Evolutionary conservation across 2,113 vertebrate genomes (phyloP).

Genomic region (Trichomycterus rosablanca): DNA sequence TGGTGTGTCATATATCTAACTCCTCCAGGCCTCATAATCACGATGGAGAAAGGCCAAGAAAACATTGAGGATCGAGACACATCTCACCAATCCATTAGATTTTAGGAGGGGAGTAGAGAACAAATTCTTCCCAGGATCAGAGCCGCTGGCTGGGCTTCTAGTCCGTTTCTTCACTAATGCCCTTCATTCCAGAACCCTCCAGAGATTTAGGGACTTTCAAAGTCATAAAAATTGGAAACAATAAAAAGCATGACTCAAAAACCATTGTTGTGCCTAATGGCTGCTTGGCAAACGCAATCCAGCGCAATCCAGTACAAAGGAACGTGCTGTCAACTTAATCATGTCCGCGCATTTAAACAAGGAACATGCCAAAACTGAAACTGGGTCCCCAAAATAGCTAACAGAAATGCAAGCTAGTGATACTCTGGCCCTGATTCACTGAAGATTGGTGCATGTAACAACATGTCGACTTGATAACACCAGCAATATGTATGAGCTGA

Average conservation of each 20-base stretch:
- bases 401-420: constrained; percentile 8
- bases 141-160: constrained; percentile 19
- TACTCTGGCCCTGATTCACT: too few species aligned
- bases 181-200: constrained; percentile 37
- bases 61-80: background rate
- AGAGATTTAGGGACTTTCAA: constrained; percentile 38
- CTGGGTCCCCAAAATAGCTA: constrained; percentile 10
- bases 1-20: too few species aligned
- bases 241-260: constrained; percentile 40
- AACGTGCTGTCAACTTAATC: constrained; percentile 38
- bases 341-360: constrained; percentile 33
- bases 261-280: constrained; percentile 30
- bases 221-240: constrained; percentile 43
- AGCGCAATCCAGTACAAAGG: constrained; percentile 39
- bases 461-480: too few species aligned
- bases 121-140: constrained; percentile 17
- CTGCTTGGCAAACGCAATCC: constrained; percentile 34
- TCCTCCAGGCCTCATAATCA: constrained; percentile 44
- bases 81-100: background rate
- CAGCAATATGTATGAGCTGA: too few species aligned
- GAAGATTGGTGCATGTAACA: too few species aligned
- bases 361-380: constrained; percentile 24
- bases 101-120: constrained; percentile 3
- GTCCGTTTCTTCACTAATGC: constrained; percentile 28
- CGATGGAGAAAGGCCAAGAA: constrained; percentile 9